Evolutionary conservation across 2,888 invertebrate genomes (phyloP), one percentile per base, ranked within the genome.

Genomic region (Agrotis clavis): DNA sequence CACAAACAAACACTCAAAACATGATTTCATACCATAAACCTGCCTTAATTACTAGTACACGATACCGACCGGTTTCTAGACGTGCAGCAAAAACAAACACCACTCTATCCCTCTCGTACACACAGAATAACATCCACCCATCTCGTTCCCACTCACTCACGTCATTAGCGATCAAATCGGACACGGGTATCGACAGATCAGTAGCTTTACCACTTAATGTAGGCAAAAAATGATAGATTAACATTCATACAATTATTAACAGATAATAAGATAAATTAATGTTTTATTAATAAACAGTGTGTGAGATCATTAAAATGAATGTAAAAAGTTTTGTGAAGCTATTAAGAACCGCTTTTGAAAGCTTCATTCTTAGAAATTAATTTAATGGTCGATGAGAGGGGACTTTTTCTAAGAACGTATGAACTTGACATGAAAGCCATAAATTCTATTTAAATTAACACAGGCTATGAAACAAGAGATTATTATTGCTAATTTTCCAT

Each of bases 151-250:
- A 25, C 72, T 51, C 54, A 30, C 19, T 59, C 59, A 53, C 66
- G 81, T 81, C 81, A 77, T 81, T 81, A 79, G 63, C 67, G 64
- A 79, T 78, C 76, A 76, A 70, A 77, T 76, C 62, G 57, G 50
- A 82, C 82, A 76, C n/a, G 54, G 63, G 74, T 85, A 86, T 80
- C 81, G 85, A 85, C 79, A 85, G 65, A 79, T 80, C 81, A 71
- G 87, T 79, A 86, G 87, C 86, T 67, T n/a, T 66, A 62, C 59
- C 59, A 68, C 57, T 76, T 81, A 82, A 82, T 84, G 74, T 65
- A 62, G 4, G 61, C 77, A 84, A 84, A 81, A 84, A 85, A 73
- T 70, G 0, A 35, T 69, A 14, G 51, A 74, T 66, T 67, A 71
- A 67, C 30, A 72, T 67, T 65, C 51, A 67, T 72, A 51, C 11